Base-by-base conservation (phyloP, 2,888 invertebrate genomes). In the Heliconius ethilla region DNA sequence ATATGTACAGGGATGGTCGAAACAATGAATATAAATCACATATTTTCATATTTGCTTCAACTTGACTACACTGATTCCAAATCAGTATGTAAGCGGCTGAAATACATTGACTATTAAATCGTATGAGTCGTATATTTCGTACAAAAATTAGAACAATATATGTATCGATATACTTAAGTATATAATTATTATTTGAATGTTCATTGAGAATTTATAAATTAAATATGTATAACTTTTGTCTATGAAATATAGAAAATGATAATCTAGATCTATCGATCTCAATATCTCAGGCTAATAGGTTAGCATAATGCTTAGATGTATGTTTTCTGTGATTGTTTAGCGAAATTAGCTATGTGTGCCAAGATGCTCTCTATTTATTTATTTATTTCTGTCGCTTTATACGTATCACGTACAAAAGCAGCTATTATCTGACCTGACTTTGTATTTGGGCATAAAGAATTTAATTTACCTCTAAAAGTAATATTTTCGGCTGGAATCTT, bases 281-380 rank as follows among this genome's bases (percentile, higher is more conserved):
- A 75, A 59, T 33, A 33, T 62, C 62, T 62, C 18, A 33, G 74
- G 65, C 69, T 76, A 70, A 74, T 74, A 59, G 40, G 65, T 76
- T 77, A 77, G 62, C 76, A 27, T 69, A 67, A 79, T 37, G 59
- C 51, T 77, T 75, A 79, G 51, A 40, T 65, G n/a, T 70, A 75
- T 75, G 40, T 25, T 33, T 74, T 80, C 62, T 76, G 78, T 80
- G 76, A 78, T 78, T 70, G 75, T 70, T 79, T 74, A 78, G 74
- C 76, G 51, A 70, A 74, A 62, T 69, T 70, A 78, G 74, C 74
- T 74, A 66, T 55, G 33, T 79, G 78, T 79, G 81, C 79, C 79
- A 79, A 81, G 72, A 75, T 62, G 77, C 79, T 79, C 79, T 81
- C 79, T 80, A 78, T 51, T 77, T 80, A 45, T 51, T 77, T 80